Conservation (phyloP, 2,888 invertebrate species). For the Nomada ferruginata region DNA sequence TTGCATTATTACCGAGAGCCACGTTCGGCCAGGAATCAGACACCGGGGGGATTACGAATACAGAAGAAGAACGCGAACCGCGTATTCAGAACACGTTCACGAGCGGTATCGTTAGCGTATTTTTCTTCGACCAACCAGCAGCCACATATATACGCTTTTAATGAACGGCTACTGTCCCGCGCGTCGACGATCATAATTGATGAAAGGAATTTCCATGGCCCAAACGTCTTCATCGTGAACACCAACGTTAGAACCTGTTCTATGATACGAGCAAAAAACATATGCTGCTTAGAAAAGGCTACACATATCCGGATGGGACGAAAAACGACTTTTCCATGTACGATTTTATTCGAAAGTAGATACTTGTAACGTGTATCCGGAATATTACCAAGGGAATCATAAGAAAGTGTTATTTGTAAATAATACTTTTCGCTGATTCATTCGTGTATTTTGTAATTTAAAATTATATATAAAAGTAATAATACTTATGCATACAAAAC, state of each 20-base stretch:
- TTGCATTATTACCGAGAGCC: constrained; percentile 79
- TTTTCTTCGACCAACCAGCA: constrained; percentile 76
- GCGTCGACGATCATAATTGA: constrained; percentile 67
- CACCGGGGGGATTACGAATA: constrained; percentile 72
- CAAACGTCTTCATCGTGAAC: constrained; percentile 66
- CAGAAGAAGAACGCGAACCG: constrained; percentile 59
- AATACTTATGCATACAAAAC: too few relatives aligned
- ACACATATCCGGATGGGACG: not conserved
- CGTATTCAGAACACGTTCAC: constrained; percentile 74
- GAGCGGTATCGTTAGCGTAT: constrained; percentile 80
- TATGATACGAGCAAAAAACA: constrained; percentile 27
- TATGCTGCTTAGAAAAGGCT: too few relatives aligned
- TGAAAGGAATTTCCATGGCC: constrained; percentile 70
- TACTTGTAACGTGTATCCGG: not conserved
- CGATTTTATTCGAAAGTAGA: too few relatives aligned
- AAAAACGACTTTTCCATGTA: not conserved
- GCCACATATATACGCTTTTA: constrained; percentile 76
- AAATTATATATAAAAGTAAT: too few relatives aligned
- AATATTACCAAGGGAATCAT: too few relatives aligned
- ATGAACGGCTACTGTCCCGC: constrained; percentile 78
- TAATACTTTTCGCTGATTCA: not conserved
- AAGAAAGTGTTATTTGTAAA: not conserved
- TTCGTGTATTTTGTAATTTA: too few relatives aligned
- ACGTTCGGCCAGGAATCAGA: constrained; percentile 67
- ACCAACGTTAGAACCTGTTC: constrained; percentile 38